A percentile compares a stretch with the other conserved stretches of the same genome.
Evolutionary conservation across 1,140 invertebrate species (phyloP).

Genomic region (Hylaeus volcanicus): DNA sequence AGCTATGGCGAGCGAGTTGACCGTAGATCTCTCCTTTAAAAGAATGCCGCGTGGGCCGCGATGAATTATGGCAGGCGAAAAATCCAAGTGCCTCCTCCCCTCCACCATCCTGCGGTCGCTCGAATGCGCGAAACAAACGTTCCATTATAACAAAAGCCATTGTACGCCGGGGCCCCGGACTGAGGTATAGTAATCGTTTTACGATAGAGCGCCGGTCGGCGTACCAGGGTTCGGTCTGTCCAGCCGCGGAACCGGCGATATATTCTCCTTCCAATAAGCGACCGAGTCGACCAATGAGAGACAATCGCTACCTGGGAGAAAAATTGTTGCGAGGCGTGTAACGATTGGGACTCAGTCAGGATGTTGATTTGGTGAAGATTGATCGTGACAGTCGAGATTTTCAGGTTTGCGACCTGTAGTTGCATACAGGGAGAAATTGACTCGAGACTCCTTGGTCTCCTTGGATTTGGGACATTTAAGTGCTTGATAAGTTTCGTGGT

Average conservation of each 20-base stretch:
- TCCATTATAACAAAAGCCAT: constrained; percentile 55
- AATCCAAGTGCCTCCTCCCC: constrained; percentile 34
- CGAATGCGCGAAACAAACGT: constrained; percentile 53
- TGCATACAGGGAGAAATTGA: too few relatives aligned
- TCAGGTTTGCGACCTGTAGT: too few relatives aligned
- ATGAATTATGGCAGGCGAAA: constrained; percentile 51
- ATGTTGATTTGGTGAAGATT: too few relatives aligned
- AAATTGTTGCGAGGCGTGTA: background rate
- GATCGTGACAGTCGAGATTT: too few relatives aligned
- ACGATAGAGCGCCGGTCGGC: constrained; percentile 39
- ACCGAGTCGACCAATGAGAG: background rate
- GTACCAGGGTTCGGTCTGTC: constrained; percentile 8
- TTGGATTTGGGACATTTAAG: too few relatives aligned
- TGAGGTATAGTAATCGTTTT: constrained; percentile 48
- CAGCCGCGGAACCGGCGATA: constrained; percentile 27
- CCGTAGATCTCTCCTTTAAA: constrained; percentile 47
- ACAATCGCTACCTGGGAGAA: constrained; percentile 4
- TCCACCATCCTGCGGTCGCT: background rate
- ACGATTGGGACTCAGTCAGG: background rate
- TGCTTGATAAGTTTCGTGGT: too few relatives aligned
- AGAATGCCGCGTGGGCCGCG: constrained; percentile 46
- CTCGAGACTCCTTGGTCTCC: too few relatives aligned
- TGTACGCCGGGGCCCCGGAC: constrained; percentile 27
- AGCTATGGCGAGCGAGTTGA: background rate
- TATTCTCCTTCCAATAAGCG: constrained; percentile 49